Evolutionary conservation across 2,113 vertebrate genomes (phyloP).

Genomic region (Hyaena hyaena): DNA sequence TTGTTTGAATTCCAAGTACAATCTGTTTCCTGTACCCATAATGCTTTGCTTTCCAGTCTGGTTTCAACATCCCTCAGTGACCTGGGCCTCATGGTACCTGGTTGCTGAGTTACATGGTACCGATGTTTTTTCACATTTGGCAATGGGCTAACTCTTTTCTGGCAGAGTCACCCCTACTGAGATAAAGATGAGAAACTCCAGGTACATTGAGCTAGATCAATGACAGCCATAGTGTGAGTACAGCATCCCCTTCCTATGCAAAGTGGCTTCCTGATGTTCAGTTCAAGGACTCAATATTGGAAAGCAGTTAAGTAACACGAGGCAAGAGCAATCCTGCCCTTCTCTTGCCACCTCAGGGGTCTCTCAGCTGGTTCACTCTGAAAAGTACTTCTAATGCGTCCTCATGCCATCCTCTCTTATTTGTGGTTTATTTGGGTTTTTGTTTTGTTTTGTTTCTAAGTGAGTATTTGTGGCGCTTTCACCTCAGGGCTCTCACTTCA

Average conservation of each 20-base stretch:
- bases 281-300: slow-evolving; percentile 49
- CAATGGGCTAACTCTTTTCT: neutral
- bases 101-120: neutral
- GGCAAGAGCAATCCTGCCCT: slow-evolving; percentile 55
- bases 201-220: slow-evolving; percentile 67
- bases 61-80: neutral
- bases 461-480: slow-evolving; percentile 72
- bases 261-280: slow-evolving; percentile 71
- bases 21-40: neutral
- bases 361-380: slow-evolving; percentile 72
- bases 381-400: slow-evolving; percentile 67
- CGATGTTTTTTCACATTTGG: neutral
- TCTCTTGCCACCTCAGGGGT: slow-evolving; percentile 20
- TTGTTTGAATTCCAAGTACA: neutral
- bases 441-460: slow-evolving; percentile 46
- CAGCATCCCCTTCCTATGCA: slow-evolving; percentile 48
- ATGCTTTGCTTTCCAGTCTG: neutral
- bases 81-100: neutral
- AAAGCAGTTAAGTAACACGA: slow-evolving; percentile 13
- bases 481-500: slow-evolving; percentile 72
- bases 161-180: neutral
- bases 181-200: slow-evolving; percentile 16
- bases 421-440: slow-evolving; percentile 21
- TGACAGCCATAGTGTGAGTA: neutral
- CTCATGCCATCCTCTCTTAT: slow-evolving; percentile 60